Percentiles rank a stretch among this genome's conserved stretches.
These are phyloP conservation scores for Agrilus biguttatus DNA, from an alignment of 2,888 invertebrate species.

Conservation along the genomic window DNA sequence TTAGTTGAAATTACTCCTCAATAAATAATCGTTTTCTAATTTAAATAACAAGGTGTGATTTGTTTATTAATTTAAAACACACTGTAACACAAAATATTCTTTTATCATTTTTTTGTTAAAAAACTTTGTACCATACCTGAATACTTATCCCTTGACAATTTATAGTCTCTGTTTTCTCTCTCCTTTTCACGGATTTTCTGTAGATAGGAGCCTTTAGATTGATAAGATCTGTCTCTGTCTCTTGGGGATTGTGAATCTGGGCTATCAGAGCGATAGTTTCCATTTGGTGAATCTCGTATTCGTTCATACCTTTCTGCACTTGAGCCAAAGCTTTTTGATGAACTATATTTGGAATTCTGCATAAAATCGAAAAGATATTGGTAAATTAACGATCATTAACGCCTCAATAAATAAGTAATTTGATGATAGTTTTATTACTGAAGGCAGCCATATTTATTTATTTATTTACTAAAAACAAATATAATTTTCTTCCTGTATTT, in stretches of 20 bases:
- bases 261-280: conserved; percentile 52
- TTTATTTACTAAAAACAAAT: no score
- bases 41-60: no score
- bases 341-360: conserved; percentile 66
- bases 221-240: conserved; percentile 46
- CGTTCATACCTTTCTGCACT: conserved; percentile 43
- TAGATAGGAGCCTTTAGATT: conserved; percentile 50
- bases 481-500: no score
- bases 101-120: no score
- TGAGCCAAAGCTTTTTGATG: conserved; percentile 45
- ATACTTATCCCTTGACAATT: conserved; percentile 79
- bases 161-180: conserved; percentile 81
- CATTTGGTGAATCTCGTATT: conserved; percentile 51
- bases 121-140: conserved; percentile 54
- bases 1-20: no score
- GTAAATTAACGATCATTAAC: no score
- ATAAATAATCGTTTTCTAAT: no score
- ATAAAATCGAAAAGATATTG: background rate
- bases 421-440: no score
- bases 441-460: no score
- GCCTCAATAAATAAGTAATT: no score
- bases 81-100: no score
- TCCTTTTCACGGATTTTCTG: conserved; percentile 64
- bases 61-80: no score
- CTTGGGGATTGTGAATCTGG: conserved; percentile 62